Evolutionary conservation across 2,113 vertebrate species (phyloP), one percentile per base, ranked within the genome.

Genomic region (Sterna hirundo): DNA sequence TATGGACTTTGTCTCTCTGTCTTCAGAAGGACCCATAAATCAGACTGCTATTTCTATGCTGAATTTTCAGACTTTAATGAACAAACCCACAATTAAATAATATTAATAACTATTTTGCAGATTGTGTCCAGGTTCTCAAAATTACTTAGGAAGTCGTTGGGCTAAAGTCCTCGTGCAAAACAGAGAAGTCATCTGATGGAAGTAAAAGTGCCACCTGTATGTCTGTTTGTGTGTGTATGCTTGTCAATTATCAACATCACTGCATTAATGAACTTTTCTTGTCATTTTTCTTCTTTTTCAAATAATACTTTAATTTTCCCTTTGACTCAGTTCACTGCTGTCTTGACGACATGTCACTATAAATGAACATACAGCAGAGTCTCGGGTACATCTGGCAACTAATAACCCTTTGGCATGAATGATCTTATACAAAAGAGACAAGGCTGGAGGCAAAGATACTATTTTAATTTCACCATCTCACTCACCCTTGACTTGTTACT

Each of bases 381-480:
- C 42, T 65, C 3, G 25, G 25, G 42, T 88, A 64, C 40, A 91
- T 91, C 66, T 94, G 88, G 65, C 64, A 92, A 71, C 44, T 71
- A 87, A 92, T 75, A 90, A 86, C 23, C n/a, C 83, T 94, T 91
- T 68, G 70, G 29, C 42, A 70, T 71, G 58, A 89, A 85, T 69
- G 77, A 26, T 49, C 14, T 79, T 47, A 40, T 9, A 29, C 15
- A 71, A 87, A 96, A 92, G 10, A 68, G 46, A 83, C 34, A 90
- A 71, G 52, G 61, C 55, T 85, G 2, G 8, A 94, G 66, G 75
- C 78, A 93, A 94, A 92, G 36, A 58, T 38, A 38, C 55, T 75
- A 30, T 96, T 94, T 97, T 83, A 44, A 78, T 86, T 92, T 88
- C 68, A 86, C 23, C 46, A 68, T 84, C 49, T 94, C 58, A 52